These are phyloP conservation scores for Bothrops jararaca DNA, from an alignment of 2,113 vertebrate species.

Conservation along the genomic window DNA sequence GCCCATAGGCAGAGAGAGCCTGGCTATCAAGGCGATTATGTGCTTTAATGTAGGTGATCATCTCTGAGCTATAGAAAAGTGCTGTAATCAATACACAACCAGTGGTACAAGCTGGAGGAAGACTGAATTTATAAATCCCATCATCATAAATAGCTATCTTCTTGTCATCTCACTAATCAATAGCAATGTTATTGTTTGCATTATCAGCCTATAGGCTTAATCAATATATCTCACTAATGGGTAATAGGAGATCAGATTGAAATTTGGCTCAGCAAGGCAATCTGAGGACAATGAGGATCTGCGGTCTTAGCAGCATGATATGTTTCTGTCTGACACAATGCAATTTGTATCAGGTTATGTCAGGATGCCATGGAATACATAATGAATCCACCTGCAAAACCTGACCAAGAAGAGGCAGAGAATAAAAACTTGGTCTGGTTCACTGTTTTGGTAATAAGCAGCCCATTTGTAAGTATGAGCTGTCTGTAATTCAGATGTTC, in stretches of 20 bases:
- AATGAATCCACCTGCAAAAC: not conserved
- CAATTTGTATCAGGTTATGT: not conserved
- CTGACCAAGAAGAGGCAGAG: not conserved
- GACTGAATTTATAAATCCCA: constrained; percentile 47
- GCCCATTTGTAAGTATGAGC: too few relatives aligned
- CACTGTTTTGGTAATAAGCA: too few relatives aligned
- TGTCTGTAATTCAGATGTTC: too few relatives aligned
- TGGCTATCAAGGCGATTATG: not conserved
- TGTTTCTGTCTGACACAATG: not conserved
- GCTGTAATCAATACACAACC: constrained; percentile 51
- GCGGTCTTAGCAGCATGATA: not conserved
- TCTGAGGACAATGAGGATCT: constrained; percentile 6
- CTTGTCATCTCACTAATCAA: constrained; percentile 65
- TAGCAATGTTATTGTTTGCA: constrained; percentile 68
- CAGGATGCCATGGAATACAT: constrained; percentile 10
- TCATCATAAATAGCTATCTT: constrained; percentile 66
- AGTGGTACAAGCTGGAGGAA: constrained; percentile 26
- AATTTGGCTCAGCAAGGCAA: constrained; percentile 43
- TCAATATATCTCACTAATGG: constrained; percentile 63
- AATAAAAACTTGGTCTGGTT: not conserved
- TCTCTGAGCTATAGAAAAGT: constrained; percentile 40
- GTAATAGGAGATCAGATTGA: constrained; percentile 50
- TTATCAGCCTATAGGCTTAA: constrained; percentile 62
- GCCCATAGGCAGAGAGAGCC: not conserved
- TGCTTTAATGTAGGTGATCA: constrained; percentile 10